These are phyloP conservation scores for Physeter macrocephalus DNA, from an alignment of 2,113 vertebrate genomes.

Conservation along the genomic window DNA sequence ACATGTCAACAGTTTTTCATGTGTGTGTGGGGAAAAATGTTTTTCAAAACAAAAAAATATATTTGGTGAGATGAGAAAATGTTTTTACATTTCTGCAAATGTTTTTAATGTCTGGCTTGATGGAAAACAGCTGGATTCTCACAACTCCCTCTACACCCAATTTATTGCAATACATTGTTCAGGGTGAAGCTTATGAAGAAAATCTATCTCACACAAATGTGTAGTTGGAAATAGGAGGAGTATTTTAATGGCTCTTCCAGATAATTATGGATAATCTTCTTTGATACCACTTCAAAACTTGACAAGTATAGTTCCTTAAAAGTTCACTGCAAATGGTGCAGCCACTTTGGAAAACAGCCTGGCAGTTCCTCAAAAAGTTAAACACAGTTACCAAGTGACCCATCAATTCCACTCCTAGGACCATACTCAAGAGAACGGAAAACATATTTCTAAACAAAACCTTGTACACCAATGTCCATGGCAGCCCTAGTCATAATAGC, in stretches of 20 bases:
- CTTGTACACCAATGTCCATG: background rate
- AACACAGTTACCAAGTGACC: background rate
- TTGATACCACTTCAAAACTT: background rate
- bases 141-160: background rate
- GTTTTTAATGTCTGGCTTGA: background rate
- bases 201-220: background rate
- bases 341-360: background rate
- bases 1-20: background rate
- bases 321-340: background rate
- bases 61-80: background rate
- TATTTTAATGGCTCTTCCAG: background rate
- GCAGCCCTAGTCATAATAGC: background rate
- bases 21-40: background rate
- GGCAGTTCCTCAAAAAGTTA: background rate
- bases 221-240: background rate
- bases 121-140: background rate
- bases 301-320: background rate
- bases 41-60: background rate
- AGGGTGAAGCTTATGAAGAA: background rate
- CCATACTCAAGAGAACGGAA: background rate
- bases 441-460: background rate
- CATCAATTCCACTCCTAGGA: background rate
- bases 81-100: background rate
- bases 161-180: background rate
- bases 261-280: background rate